Evolutionary conservation across 2,113 vertebrate genomes (phyloP), one percentile per base, ranked within the genome.

Genomic region (Forbesichthys papilliferus): DNA sequence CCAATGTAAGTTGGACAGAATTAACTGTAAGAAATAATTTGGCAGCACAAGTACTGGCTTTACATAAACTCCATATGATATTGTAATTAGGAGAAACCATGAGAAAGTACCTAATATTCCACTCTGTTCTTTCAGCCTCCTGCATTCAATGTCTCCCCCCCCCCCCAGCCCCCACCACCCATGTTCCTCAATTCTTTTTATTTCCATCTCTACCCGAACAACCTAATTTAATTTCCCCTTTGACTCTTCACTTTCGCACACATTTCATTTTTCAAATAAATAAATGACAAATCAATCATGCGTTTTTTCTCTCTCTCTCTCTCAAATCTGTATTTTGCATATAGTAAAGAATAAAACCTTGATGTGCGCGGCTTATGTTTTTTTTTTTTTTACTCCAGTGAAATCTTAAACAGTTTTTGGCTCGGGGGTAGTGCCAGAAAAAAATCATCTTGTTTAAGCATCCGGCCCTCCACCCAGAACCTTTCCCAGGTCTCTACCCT

Each of bases 401-500:
- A 69, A 65, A 65, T 58, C 63, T 5, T 14, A 0, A 0, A 3
- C 33, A 65, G 16, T n/a, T 74, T 52, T 71, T 51, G 49, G 11
- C 64, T 56, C 9, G 68, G 56, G n/a, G 57, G 53, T 57, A 48
- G 48, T 42, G 53, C 55, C 67, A 16, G 13, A 70, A 61, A 61
- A 3, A 16, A 10, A 61, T 36, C 1, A 51, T 36, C 63, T 68
- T 64, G 66, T 47, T 68, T 72, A 0, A 7, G 51, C 70, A 74
- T 68, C 46, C 74, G 71, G 69, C 66, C 55, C 73, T 71, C 62
- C 77, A 82, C 74, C 61, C 67, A 59, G 16, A 76, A 57, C 9
- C 61, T 77, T 78, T 79, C 80, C 82, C 74, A 66, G 75, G 76
- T 63, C 83, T 68, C 54, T 16, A 13, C 49, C 49, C 11, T 27